Conservation (phyloP, 2,113 vertebrate species). For the Siniperca knerii region DNA sequence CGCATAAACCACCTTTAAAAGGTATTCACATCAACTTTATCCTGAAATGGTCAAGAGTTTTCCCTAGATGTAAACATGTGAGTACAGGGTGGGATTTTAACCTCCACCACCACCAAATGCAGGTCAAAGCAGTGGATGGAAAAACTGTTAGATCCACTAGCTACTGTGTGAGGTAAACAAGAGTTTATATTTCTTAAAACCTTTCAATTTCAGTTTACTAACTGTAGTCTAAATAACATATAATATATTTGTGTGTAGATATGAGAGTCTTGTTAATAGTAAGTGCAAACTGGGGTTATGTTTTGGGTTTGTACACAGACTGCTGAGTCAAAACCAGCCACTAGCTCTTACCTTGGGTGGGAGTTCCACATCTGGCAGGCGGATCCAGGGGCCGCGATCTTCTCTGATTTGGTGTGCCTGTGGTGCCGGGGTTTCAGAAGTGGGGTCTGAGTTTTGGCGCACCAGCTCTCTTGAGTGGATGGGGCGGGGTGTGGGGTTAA, state of each 20-base stretch:
- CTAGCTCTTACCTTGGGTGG: conserved; percentile 88
- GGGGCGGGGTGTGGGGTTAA: conserved; percentile 82
- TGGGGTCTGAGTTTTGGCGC: conserved; percentile 94
- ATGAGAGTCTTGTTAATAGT: not conserved
- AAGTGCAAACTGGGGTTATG: not conserved
- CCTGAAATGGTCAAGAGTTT: not conserved
- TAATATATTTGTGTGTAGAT: too few species aligned
- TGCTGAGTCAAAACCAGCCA: not conserved
- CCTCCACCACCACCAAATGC: not conserved
- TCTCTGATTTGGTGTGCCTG: conserved; percentile 81
- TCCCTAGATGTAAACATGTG: not conserved
- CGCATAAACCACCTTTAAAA: not conserved
- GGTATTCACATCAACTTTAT: not conserved
- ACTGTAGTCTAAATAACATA: not conserved
- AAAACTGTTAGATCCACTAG: not conserved
- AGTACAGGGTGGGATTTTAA: not conserved
- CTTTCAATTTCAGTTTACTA: not conserved
- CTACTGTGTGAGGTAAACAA: not conserved
- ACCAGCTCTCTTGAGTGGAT: conserved; percentile 88
- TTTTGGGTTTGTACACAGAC: not conserved
- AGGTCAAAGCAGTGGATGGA: not conserved
- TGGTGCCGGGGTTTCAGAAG: conserved; percentile 90
- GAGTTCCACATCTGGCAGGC: conserved; percentile 87
- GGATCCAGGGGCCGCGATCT: conserved; percentile 89
- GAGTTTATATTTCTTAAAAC: not conserved